Conservation (phyloP, 92 coral and sea anemone species). For the Siderastrea radians region DNA sequence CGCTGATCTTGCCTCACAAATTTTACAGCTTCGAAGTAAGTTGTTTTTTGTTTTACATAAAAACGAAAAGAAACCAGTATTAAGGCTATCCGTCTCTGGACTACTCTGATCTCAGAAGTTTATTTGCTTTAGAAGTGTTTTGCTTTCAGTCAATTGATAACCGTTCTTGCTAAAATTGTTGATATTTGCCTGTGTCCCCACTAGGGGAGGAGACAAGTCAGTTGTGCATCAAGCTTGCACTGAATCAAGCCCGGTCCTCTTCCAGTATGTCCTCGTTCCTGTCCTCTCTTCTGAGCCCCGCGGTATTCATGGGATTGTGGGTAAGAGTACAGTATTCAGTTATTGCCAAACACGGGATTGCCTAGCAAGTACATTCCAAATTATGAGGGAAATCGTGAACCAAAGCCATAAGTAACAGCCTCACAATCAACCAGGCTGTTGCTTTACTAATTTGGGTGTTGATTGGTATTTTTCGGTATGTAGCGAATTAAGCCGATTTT, state of each 20-base stretch:
- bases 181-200: background rate
- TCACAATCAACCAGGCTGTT: no score
- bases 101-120: background rate
- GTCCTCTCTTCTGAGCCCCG: slow-evolving; percentile 82
- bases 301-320: slow-evolving; percentile 66
- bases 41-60: no score
- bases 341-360: background rate
- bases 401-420: no score
- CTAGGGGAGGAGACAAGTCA: slow-evolving; percentile 76
- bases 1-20: background rate
- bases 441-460: no score
- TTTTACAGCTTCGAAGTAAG: no score
- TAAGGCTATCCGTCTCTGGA: background rate
- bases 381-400: no score
- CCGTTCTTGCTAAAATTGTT: background rate
- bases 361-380: no score
- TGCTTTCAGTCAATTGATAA: background rate
- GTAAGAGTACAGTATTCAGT: slow-evolving; percentile 44
- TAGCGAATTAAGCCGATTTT: no score
- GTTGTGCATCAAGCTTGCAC: slow-evolving; percentile 81
- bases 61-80: background rate
- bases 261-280: slow-evolving; percentile 82
- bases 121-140: background rate
- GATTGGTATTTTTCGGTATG: no score
- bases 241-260: slow-evolving; percentile 82